phyloP scores from a whole-genome alignment of 2,113 vertebrate species.

The Cariama cristata region DNA sequence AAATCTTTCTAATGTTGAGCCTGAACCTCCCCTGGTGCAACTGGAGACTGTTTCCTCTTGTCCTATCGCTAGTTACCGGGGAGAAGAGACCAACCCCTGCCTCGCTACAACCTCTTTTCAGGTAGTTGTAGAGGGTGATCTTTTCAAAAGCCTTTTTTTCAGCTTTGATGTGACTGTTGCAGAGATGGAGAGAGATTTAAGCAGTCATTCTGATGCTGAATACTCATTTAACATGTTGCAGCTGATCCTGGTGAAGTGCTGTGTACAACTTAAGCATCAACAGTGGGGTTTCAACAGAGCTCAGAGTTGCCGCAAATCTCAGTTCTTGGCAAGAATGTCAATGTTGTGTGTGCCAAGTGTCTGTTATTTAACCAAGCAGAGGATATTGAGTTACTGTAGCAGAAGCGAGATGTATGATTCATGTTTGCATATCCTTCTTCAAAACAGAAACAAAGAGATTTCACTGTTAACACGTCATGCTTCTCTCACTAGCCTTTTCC shows the following conservation, averaged over 20 bases:
- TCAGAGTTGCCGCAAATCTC: conserved; percentile 64
- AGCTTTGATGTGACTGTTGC: neutral
- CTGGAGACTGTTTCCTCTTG: too few species aligned
- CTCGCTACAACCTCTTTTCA: too few species aligned
- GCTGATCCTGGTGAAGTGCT: conserved; percentile 67
- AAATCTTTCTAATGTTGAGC: too few species aligned
- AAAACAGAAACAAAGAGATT: conserved; percentile 61
- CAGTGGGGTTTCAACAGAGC: conserved; percentile 55
- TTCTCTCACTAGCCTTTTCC: conserved; percentile 33
- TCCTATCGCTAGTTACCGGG: too few species aligned
- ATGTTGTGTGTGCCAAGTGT: conserved; percentile 75
- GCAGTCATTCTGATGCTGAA: conserved; percentile 31
- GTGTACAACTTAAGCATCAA: conserved; percentile 65
- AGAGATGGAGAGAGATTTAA: neutral
- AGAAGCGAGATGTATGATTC: conserved; percentile 74
- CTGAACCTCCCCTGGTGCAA: too few species aligned
- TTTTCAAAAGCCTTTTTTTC: conserved; percentile 16
- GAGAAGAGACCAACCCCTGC: too few species aligned
- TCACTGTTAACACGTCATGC: conserved; percentile 10
- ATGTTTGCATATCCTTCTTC: conserved; percentile 65
- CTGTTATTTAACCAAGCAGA: conserved; percentile 82
- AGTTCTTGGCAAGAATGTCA: conserved; percentile 78
- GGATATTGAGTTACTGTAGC: conserved; percentile 82
- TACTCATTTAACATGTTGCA: conserved; percentile 56
- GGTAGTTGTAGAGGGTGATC: too few species aligned